Percentiles rank a stretch among this genome's conserved stretches.
These are phyloP conservation scores for Amphipyra tragopoginis DNA, from an alignment of 2,888 invertebrate species.

Conservation along the genomic window DNA sequence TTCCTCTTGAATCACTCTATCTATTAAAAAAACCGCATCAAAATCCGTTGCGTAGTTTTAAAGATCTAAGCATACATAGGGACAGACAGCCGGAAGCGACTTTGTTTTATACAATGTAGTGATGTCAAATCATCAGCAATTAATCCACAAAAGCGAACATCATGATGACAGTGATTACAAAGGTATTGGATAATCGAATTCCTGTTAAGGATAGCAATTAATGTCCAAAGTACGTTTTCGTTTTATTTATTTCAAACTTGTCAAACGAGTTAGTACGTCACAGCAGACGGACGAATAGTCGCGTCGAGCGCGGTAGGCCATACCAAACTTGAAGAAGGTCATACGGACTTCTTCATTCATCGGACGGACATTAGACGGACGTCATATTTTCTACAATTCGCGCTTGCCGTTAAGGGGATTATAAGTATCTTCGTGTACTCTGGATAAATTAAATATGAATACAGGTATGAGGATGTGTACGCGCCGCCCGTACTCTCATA, in stretches of 20 bases:
- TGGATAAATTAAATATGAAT: constrained; percentile 38
- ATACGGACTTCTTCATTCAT: constrained; percentile 5
- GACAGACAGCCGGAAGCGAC: too few relatives aligned
- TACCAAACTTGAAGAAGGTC: constrained; percentile 15
- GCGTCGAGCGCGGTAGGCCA: constrained; percentile 1
- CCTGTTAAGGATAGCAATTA: constrained; percentile 14
- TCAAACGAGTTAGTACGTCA: constrained; percentile 43
- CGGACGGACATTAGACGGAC: too few relatives aligned
- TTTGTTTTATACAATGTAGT: too few relatives aligned
- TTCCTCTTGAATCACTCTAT: too few relatives aligned
- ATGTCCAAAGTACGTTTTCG: constrained; percentile 22
- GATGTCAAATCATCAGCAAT: too few relatives aligned
- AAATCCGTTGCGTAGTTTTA: too few relatives aligned
- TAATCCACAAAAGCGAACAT: background rate
- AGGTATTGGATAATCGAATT: constrained; percentile 16
- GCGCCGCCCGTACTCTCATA: constrained; percentile 13
- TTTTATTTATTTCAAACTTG: constrained; percentile 31
- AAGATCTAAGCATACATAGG: too few relatives aligned
- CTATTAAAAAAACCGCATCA: too few relatives aligned
- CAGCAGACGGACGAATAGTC: background rate
- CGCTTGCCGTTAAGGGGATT: constrained; percentile 3
- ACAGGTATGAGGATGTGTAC: constrained; percentile 15
- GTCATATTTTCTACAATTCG: constrained; percentile 11
- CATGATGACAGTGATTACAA: constrained; percentile 8
- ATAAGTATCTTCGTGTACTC: constrained; percentile 7